Percentiles rank a stretch among this genome's conserved stretches.
Conservation (phyloP, 2,888 invertebrate genomes). For the Melanargia galathea region DNA sequence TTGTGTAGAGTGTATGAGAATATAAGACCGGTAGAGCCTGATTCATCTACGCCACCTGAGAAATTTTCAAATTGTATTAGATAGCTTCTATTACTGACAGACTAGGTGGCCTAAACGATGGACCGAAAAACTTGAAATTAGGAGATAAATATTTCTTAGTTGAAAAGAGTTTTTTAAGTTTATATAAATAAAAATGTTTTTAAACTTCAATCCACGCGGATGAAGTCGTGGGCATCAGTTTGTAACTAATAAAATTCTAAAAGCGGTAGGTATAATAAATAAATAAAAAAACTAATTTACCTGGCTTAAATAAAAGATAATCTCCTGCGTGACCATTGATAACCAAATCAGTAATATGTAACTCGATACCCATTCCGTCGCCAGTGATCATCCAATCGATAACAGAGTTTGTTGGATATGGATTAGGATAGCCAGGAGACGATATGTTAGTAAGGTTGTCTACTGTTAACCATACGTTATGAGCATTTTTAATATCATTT, state of each 20-base stretch:
- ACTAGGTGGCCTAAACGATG: no score
- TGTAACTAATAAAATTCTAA: no score
- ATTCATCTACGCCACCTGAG: constrained; percentile 60
- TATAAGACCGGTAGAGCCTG: constrained; percentile 58
- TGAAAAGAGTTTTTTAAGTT: no score
- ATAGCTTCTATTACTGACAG: no score
- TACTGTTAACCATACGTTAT: constrained; percentile 45
- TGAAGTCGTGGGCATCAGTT: no score
- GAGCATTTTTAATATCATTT: constrained; percentile 23
- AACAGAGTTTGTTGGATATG: constrained; percentile 59
- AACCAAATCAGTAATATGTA: constrained; percentile 66
- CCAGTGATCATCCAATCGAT: constrained; percentile 69
- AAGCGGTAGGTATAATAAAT: not conserved
- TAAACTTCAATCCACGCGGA: no score
- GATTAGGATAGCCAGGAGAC: constrained; percentile 60
- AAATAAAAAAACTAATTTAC: constrained; percentile 40
- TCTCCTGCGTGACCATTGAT: constrained; percentile 64
- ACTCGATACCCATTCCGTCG: constrained; percentile 67
- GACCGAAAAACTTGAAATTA: no score
- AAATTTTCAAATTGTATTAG: not conserved
- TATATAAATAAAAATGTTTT: no score
- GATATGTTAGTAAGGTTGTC: constrained; percentile 54
- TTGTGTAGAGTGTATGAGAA: constrained; percentile 60
- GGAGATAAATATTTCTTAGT: no score
- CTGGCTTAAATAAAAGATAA: constrained; percentile 72